Evolutionary conservation across 2,888 invertebrate species (phyloP), one percentile per base, ranked within the genome.

Genomic region (Chrysolina haemoptera): DNA sequence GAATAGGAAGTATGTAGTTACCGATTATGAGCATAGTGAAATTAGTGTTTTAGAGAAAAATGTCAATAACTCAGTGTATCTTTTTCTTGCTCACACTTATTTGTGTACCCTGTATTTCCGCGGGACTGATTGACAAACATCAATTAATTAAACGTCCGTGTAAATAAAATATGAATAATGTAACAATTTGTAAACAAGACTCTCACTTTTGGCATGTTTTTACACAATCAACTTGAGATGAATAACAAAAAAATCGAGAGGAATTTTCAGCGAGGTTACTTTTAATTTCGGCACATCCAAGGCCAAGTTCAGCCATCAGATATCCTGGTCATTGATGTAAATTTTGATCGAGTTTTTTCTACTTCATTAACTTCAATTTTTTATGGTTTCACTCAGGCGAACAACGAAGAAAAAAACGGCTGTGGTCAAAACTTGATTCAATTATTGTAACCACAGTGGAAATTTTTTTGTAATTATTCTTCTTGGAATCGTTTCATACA

Each of bases 161-260:
- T 53, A 5, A 20, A 53, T 53, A 18, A 53, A 22, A 11, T 12
- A 43, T 53, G 18, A 53, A 53, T 53, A 1, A 53, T 14, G 53
- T 53, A 53, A 12, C 43, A 14, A 14, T 43, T 43, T 53, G 18
- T 53, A 6, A 14, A 27, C 16, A 27, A 59, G 12, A 59, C 59
- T 59, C 27, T 59, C n/a, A 59, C 59, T 59, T 59, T 35, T 27
- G 27, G 59, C 27, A 16, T 27, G 59, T 59, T 59, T 59, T 27
- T 10, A 8, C 27, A n/a, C 27, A 11, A 59, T 12, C 6, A 35
- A 9, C 12, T 14, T 14, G 35, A 55, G 11, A 20, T 55, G 0
- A 0, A 48, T 10, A 16, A 0, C 48, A 48, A 10, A 59, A 59
- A 59, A 59, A 59, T 59, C 59, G 59, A 55, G 20, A 55, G 22